Percentiles rank a stretch among this genome's conserved stretches.
Evolutionary conservation across 2,113 vertebrate genomes (phyloP).

Genomic region (Beaufortia kweichowensis): DNA sequence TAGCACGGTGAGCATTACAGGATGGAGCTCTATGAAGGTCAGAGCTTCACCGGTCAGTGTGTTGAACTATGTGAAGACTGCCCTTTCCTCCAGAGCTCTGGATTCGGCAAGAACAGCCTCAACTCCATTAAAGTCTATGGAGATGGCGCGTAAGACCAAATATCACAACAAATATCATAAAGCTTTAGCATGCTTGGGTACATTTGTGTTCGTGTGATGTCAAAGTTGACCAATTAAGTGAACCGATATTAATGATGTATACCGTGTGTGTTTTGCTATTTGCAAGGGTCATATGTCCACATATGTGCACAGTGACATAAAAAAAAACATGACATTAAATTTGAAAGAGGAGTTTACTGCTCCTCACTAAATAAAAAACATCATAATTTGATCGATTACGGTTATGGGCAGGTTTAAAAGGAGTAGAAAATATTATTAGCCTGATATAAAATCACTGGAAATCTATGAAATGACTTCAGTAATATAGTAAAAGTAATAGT

Average conservation of each 20-base stretch:
- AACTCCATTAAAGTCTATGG: constrained; percentile 87
- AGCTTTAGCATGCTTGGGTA: constrained; percentile 57
- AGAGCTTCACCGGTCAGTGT: constrained; percentile 84
- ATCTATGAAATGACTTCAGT: no score
- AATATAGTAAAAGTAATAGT: not conserved
- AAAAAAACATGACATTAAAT: no score
- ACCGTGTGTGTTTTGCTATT: no score
- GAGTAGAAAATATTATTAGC: no score
- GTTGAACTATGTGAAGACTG: constrained; percentile 86
- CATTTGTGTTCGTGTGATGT: not conserved
- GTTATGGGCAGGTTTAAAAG: no score
- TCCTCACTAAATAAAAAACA: no score
- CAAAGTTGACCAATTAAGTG: not conserved
- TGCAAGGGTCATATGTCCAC: no score
- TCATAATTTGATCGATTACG: no score
- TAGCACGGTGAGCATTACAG: constrained; percentile 88
- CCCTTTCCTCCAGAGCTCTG: constrained; percentile 84
- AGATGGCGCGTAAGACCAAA: constrained; percentile 83
- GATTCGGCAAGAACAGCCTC: constrained; percentile 84
- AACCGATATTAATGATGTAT: no score
- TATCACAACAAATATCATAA: not conserved
- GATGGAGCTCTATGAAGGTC: constrained; percentile 84
- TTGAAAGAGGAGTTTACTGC: no score
- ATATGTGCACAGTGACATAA: no score
- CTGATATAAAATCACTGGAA: no score